Base-by-base conservation (phyloP, 2,888 invertebrate species). In the Lasioglossum vierecki region DNA sequence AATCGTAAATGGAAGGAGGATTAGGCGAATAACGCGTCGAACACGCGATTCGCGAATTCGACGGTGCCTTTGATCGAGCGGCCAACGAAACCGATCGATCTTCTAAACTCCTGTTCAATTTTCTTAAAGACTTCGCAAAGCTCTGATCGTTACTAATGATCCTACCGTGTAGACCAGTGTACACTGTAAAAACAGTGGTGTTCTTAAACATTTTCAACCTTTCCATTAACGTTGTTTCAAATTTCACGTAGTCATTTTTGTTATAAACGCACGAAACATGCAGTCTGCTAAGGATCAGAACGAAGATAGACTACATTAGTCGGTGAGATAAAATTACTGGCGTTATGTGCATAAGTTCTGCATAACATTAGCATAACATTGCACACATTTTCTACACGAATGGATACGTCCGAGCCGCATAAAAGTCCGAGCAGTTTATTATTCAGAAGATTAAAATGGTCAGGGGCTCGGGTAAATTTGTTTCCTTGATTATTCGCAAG, bases 21-120 rank as follows among this genome's bases (percentile, higher is more conserved):
- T 63, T 63, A 30, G 39, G 18, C 22, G 68, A 41, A 39, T 68
- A 68, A 68, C 35, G 11, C 39, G 68, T 39, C 4, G n/a, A 68
- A 68, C 68, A 39, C 39, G 68, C 39, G 68, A 39, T 68, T 68
- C 68, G 66, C 35, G n/a, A 39, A 68, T 68, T 68, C 68, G 68
- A 68, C 30, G 66, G 39, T 4, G 63, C 63, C 26, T 30, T 63
- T 63, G 63, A 63, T 63, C 63, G 63, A 41, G 46, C 26, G 6
- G 15, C 63, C 49, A 49, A 49, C 73, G 26, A 72, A 72, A n/a
- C 26, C n/a, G 15, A 72, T 73, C 18, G 63, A 63, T 63, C 63
- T 63, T 63, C 5, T 30, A 26, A 63, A 63, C 63, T 13, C 26
- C 30, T 30, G 26, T 63, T 6, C 63, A 63, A 63, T 15, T 63